Evolutionary conservation across 2,797 vertebrate species (phyloP).

Genomic region (Brotula barbata): DNA sequence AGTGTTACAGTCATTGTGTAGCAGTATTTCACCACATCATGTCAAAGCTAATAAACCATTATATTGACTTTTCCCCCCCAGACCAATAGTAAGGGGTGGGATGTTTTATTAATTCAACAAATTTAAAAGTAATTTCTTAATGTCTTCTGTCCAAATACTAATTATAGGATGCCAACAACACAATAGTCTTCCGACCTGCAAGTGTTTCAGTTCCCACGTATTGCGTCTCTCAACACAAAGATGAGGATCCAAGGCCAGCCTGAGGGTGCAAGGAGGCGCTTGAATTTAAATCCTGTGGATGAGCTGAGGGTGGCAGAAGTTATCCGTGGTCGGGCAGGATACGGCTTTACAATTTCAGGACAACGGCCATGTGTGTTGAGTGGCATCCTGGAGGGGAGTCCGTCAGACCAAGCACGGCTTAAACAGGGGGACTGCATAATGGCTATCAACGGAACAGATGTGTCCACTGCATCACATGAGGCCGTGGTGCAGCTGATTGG

Average conservation of each 20-base stretch:
- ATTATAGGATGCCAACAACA: constrained; percentile 67
- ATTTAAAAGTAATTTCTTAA: background rate
- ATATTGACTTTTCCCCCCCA: background rate
- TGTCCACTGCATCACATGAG: constrained; percentile 87
- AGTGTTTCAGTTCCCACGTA: constrained; percentile 45
- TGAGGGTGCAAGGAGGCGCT: constrained; percentile 78
- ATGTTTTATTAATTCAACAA: background rate
- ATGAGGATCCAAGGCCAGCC: constrained; percentile 82
- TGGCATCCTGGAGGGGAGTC: constrained; percentile 90
- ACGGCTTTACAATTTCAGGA: constrained; percentile 92
- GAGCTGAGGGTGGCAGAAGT: constrained; percentile 86
- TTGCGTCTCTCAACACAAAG: constrained; percentile 37
- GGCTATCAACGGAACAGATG: constrained; percentile 86
- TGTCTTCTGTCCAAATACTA: constrained; percentile 1
- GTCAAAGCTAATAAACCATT: background rate
- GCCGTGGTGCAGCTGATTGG: constrained; percentile 92
- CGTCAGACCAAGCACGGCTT: constrained; percentile 88
- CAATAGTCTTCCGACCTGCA: constrained; percentile 61
- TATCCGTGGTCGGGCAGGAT: constrained; percentile 88
- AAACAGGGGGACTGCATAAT: constrained; percentile 90
- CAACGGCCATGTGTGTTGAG: constrained; percentile 91
- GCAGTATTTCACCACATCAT: background rate
- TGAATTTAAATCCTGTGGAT: constrained; percentile 73
- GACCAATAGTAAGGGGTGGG: background rate
- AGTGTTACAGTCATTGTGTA: background rate